Evolutionary conservation across 2,797 vertebrate genomes (phyloP), one percentile per base, ranked within the genome.

Genomic region (Lithobates pipiens): DNA sequence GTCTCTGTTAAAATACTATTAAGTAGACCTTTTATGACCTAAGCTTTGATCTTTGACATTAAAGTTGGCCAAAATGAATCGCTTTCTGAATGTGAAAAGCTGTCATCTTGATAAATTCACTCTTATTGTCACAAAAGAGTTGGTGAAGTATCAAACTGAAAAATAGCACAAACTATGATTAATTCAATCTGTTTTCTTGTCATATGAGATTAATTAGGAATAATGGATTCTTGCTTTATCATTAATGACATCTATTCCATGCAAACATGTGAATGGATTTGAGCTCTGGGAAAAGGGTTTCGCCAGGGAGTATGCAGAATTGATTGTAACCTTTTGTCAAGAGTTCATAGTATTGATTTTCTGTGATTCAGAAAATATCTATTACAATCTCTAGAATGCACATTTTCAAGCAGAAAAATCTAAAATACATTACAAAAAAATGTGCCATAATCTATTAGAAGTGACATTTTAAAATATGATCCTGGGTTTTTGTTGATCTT

Each of bases 31-130:
- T 73, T 76, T n/a, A 6, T 80, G 71, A 69, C 54, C 72, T 76
- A 76, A 76, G 81, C 73, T 72, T 81, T 86, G 77, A 81, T 76
- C 78, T 81, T 71, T 76, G 78, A 80, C 84, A 85, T 61, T 75
- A 80, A 54, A 27, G 72, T 76, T 76, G 34, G 16, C 16, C 44
- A 76, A 81, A 71, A 76, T 70, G 10, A 80, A 85, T 76, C 44
- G 4, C 39, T 75, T 79, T 79, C 77, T 76, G 13, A 57, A 16
- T 67, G n/a, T 74, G 77, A 85, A 79, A 85, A 79, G 77, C 71
- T 75, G 71, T 80, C 70, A 34, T 39, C 50, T 78, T 79, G 77
- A 85, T 70, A 80, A 85, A 85, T 80, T 57, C 23, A 70, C 71
- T 68, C 42, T 69, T 80, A 80, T 71, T 68, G 70, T 65, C 29